phyloP scores from a whole-genome alignment of 1,140 invertebrate species.

The Drosophila erecta region DNA sequence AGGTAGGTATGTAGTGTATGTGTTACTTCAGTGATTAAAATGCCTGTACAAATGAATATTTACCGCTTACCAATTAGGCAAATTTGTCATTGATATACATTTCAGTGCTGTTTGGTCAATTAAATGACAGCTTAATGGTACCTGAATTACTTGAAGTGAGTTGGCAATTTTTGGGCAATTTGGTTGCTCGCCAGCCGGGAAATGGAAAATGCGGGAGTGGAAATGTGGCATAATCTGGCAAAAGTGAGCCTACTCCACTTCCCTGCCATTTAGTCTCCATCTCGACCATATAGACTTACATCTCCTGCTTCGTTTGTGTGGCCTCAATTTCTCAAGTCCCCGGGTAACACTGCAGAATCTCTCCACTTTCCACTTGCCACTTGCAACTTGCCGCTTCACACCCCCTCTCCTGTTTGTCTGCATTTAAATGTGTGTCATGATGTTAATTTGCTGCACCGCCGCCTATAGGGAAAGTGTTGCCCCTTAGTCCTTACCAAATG shows the following conservation, averaged over 20 bases:
- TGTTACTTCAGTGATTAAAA: not conserved
- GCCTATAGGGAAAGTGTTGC: conserved; percentile 8
- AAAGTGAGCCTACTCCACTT: conserved; percentile 6
- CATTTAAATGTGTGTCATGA: conserved; percentile 78
- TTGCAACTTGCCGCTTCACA: conserved; percentile 16
- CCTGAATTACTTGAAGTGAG: conserved; percentile 19
- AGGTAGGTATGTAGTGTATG: too few species aligned
- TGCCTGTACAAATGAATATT: not conserved
- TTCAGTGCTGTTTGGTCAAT: conserved; percentile 12
- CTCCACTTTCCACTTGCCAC: conserved; percentile 6
- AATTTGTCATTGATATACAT: not conserved
- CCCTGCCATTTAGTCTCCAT: not conserved
- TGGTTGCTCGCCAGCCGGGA: not conserved
- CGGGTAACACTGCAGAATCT: conserved; percentile 26
- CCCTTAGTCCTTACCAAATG: not conserved
- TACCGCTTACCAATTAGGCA: not conserved
- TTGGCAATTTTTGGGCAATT: conserved; percentile 25
- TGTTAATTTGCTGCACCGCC: conserved; percentile 71
- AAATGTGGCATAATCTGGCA: conserved; percentile 23
- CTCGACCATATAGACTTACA: not conserved
- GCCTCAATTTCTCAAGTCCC: conserved; percentile 57
- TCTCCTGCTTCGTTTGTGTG: not conserved
- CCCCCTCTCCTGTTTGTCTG: conserved; percentile 27
- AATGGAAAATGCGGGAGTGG: conserved; percentile 6
- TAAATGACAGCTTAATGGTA: conserved; percentile 25